Base-by-base conservation (phyloP, 2,888 invertebrate genomes). In the Mechanitis mazaeus region DNA sequence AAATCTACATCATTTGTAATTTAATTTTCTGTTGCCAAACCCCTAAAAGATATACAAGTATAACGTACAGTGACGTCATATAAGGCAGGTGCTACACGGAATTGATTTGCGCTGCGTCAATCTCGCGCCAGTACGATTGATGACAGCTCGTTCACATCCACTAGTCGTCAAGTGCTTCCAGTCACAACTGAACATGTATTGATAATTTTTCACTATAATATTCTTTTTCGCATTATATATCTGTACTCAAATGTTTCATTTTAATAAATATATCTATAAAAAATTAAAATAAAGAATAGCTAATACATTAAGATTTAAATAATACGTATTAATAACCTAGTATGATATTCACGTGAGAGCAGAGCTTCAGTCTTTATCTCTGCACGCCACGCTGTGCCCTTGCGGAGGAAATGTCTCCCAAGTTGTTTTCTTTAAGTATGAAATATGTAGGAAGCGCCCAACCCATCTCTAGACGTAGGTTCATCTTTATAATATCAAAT, bases 371-470 rank as follows among this genome's bases (percentile, higher is more conserved):
- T 63, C 64, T 80, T 80, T 84, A 84, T 84, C 84, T 78, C 69
- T 66, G 67, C 68, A 74, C 65, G 69, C 70, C 84, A 84, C 80
- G 72, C 80, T 74, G 71, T 76, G 74, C 76, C 75, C 73, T 72
- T 64, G 60, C 68, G 69, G 71, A 64, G 67, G 68, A 70, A 75
- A 72, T 73, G 65, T 72, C 64, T 67, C 68, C 72, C 71, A 75
- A 80, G 76, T 79, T 80, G 79, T 77, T 80, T 77, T 72, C 76
- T 75, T 72, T 80, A 83, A 83, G 84, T 74, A 83, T 84, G 81
- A 84, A 80, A 81, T 84, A 84, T 83, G 72, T 77, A 70, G 70
- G 70, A 70, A 66, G 68, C 69, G 73, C 72, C n/a, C n/a, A n/a
- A 60, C 60, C 58, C 65, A 64, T 67, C 58, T 62, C 54, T 60